Conservation (phyloP, 2,113 vertebrate species). For the Protobothrops mucrosquamatus region DNA sequence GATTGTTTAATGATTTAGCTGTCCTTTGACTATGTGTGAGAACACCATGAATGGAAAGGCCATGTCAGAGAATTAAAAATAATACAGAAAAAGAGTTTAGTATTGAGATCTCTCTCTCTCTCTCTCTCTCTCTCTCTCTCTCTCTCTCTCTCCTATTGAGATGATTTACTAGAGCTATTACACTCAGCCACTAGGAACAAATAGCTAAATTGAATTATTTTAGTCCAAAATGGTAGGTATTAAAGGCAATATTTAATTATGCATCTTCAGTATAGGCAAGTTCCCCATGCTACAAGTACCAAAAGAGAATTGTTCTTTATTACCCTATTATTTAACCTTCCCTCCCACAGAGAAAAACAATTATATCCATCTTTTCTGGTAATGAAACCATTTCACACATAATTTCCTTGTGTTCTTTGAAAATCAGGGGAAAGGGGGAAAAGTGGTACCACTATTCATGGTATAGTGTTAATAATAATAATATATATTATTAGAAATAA, state of each 20-base stretch:
- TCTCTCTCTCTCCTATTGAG: not conserved
- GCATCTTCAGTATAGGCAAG: slow-evolving; percentile 17
- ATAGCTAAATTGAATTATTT: slow-evolving; percentile 10
- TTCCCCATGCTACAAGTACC: slow-evolving; percentile 29
- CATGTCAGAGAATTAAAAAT: slow-evolving; percentile 1
- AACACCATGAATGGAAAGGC: not conserved
- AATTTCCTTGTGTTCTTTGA: slow-evolving; percentile 38
- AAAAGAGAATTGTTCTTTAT: slow-evolving; percentile 38
- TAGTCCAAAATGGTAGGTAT: not conserved
- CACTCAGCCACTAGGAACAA: not conserved
- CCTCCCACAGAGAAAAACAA: slow-evolving; percentile 26
- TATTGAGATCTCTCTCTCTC: not conserved
- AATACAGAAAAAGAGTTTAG: not conserved
- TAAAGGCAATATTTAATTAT: not conserved
- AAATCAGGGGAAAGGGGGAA: slow-evolving; percentile 38
- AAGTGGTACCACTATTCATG: not conserved
- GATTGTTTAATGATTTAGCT: slow-evolving; percentile 1
- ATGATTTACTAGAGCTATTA: slow-evolving; percentile 4
- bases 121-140: not conserved
- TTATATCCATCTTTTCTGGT: slow-evolving; percentile 26
- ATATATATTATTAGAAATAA: not conserved
- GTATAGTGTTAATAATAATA: not conserved
- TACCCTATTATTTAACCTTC: slow-evolving; percentile 51
- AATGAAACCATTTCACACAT: slow-evolving; percentile 30
- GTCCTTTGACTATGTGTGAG: not conserved